Evolutionary conservation across 2,113 vertebrate genomes (phyloP), one percentile per base, ranked within the genome.

Genomic region (Silurus asotus): DNA sequence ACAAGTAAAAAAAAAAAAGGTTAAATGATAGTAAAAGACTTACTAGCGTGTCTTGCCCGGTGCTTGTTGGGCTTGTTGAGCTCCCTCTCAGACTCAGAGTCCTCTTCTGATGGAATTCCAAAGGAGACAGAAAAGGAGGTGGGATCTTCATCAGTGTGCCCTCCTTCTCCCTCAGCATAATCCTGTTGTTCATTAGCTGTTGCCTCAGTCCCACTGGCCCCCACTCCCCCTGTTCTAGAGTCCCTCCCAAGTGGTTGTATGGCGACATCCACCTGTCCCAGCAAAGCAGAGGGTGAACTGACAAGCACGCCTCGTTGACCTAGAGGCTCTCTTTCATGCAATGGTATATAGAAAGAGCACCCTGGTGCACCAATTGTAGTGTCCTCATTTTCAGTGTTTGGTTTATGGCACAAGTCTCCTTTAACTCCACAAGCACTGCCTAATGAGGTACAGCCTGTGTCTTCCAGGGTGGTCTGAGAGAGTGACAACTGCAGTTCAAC

Each of bases 41-140:
- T 95, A 99, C 98, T 96, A 90, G 98, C 95, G 92, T 99, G 97
- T 87, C 92, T 95, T 0, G 98, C 96, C 84, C 95, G 94, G 94
- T 99, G 98, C 93, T 97, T 99, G 94, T 95, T 96, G 89, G 97
- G 97, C 95, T 95, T 95, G 89, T 91, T 93, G 88, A 91, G 96
- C 90, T 97, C 97, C 88, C 90, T 95, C 89, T 96, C 97, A 0
- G 90, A 94, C 89, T 94, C 95, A 72, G 95, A 95, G 91, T 95
- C 92, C 88, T 97, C 95, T 72, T 95, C 94, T 95, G 96, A 94
- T 92, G 96, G 93, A 93, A 96, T 91, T 93, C 95, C 95, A 94
- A 96, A 97, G 92, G 96, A 96, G 91, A 96, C 95, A 55, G 95
- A 93, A 93, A 96, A 96, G 95, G 96, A 94, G 94, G 96, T 94